A percentile compares a stretch with the other conserved stretches of the same genome.
These are phyloP conservation scores for Neosilurus mollespiculum DNA, from an alignment of 2,797 vertebrate species.

Conservation along the genomic window DNA sequence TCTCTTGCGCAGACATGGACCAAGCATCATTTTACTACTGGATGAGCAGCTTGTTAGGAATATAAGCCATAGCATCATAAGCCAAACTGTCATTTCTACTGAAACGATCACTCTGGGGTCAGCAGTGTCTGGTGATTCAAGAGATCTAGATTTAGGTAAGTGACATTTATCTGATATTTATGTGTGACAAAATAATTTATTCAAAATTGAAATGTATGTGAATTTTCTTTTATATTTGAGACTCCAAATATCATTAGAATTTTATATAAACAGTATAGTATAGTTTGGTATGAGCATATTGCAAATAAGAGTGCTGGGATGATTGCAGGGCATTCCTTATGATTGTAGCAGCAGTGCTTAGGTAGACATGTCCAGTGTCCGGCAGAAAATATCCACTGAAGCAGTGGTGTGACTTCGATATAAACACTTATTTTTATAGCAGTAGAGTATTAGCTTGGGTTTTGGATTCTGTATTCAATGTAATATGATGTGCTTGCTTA, in stretches of 20 bases:
- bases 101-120: slow-evolving; percentile 68
- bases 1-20: slow-evolving; percentile 57
- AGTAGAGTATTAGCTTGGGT: not conserved
- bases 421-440: not conserved
- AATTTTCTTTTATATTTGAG: no score
- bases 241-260: not conserved
- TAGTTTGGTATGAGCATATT: not conserved
- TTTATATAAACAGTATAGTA: not conserved
- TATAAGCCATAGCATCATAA: slow-evolving; percentile 56
- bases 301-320: not conserved
- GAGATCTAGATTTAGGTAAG: slow-evolving; percentile 63
- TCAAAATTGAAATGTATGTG: not conserved
- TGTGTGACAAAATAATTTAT: not conserved
- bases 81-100: slow-evolving; percentile 58
- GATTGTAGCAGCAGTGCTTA: not conserved
- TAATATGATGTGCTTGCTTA: not conserved
- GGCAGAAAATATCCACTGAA: not conserved
- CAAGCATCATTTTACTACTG: slow-evolving; percentile 57
- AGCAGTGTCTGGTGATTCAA: slow-evolving; percentile 42
- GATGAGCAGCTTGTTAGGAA: slow-evolving; percentile 64
- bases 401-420: not conserved
- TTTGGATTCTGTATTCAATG: not conserved
- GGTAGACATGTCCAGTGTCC: not conserved
- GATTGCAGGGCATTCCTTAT: not conserved
- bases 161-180: not conserved